Base-by-base conservation (phyloP, 2,113 vertebrate genomes). In the Verasper variegatus region DNA sequence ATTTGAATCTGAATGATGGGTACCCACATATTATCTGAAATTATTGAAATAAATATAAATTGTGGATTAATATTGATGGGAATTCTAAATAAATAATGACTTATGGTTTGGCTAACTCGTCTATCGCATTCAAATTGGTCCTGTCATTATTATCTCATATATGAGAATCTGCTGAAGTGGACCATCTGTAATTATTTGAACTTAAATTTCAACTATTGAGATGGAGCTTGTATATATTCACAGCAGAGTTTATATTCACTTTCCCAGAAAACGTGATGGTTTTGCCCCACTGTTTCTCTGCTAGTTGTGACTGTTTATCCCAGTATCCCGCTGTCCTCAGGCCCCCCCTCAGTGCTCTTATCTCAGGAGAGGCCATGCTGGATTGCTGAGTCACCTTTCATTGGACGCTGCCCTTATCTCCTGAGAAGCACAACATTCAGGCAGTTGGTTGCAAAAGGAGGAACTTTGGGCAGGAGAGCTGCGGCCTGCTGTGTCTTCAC, bases 321-420 rank as follows among this genome's bases (percentile, higher is more conserved):
- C 83, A 81, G 72, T 73, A 85, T 93, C 85, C 91, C 89, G 2
- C 71, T 68, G 71, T 76, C 75, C 65, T 54, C 71, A 45, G 84
- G 84, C 90, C 85, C 79, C 76, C 76, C 15, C 75, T 58, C 77
- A 51, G 78, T 15, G n/a, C 76, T 55, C 82, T 91, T 94, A 94
- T 94, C 94, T 94, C 84, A 87, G 91, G 89, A 92, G 92, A 89
- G 79, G 87, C 81, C 61, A 84, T 76, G 68, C 80, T 89, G 86
- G 90, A 91, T 85, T 92, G 94, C 94, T 94, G 92, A 95, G 93
- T 95, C 93, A 95, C 92, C 88, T 92, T 90, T 84, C 79, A 72
- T 69, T 83, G 92, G 89, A 93, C 87, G 86, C 60, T 66, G 71
- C 86, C 71, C 94, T 95, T 95, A 95, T 95, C 94, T 93, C 77